These are phyloP conservation scores for Poeciliopsis infans DNA, from an alignment of 2,797 vertebrate genomes.

Conservation along the genomic window DNA sequence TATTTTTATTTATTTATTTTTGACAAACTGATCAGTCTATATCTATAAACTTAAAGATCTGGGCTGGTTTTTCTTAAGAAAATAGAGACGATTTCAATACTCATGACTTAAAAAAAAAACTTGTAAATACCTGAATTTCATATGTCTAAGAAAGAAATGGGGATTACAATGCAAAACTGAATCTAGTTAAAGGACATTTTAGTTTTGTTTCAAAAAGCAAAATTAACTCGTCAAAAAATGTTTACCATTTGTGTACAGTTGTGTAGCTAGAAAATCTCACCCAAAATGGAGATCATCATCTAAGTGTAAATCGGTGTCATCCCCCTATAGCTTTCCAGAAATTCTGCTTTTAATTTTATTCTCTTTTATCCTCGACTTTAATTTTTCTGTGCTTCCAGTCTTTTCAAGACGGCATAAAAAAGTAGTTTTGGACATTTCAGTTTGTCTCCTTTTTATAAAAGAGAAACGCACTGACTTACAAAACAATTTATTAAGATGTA, in stretches of 20 bases:
- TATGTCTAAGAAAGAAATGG: not conserved
- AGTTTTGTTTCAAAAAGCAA: not conserved
- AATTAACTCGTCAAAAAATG: not conserved
- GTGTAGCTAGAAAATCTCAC: not conserved
- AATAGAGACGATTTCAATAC: not conserved
- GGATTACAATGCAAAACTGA: not conserved
- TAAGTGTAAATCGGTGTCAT: not conserved
- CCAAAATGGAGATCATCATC: not conserved
- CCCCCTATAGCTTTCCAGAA: not conserved
- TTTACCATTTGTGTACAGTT: not conserved
- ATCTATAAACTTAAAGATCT: not conserved
- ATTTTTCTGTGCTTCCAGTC: not conserved
- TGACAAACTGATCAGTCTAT: not conserved
- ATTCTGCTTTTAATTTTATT: not conserved
- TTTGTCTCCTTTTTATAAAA: not conserved
- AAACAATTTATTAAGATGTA: conserved; percentile 44
- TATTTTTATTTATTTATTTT: not conserved
- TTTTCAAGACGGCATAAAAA: not conserved
- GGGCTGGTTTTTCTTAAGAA: not conserved
- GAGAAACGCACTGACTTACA: not conserved
- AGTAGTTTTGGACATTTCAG: not conserved
- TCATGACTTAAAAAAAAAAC: not conserved
- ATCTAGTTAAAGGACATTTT: not conserved
- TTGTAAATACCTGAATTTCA: not conserved
- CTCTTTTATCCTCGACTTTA: not conserved